phyloP scores from a whole-genome alignment of 1,140 invertebrate genomes.

The Amyelois transitella region DNA sequence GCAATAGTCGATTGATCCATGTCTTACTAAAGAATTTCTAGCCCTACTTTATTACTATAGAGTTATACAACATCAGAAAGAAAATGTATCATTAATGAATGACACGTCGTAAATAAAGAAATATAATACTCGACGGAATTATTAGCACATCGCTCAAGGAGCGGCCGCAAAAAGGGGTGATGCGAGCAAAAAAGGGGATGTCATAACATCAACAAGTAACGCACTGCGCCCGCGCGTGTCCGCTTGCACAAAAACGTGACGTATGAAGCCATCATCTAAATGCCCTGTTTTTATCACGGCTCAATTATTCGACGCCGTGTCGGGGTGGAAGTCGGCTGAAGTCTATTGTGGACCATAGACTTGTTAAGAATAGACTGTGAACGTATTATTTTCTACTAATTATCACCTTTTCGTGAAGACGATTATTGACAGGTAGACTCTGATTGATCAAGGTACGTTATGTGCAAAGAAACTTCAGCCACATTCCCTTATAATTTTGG shows the following conservation, averaged over 20 bases:
- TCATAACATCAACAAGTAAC: not conserved
- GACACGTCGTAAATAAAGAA: not conserved
- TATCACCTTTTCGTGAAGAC: too few species aligned
- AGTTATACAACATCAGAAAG: too few species aligned
- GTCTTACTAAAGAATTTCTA: too few species aligned
- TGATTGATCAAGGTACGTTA: too few species aligned
- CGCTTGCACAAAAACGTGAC: not conserved
- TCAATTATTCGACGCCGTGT: not conserved
- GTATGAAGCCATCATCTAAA: not conserved
- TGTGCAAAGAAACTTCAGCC: too few species aligned
- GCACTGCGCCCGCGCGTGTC: not conserved
- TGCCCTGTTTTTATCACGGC: not conserved
- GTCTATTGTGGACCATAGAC: not conserved
- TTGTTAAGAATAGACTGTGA: not conserved
- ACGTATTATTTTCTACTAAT: too few species aligned
- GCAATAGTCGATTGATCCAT: too few species aligned
- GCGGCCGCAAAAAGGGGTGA: too few species aligned
- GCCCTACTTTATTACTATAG: too few species aligned
- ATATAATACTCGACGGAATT: not conserved
- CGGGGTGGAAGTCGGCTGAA: not conserved
- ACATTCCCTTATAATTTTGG: too few species aligned
- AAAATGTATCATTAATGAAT: too few species aligned
- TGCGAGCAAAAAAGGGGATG: not conserved
- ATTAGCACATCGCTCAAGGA: not conserved
- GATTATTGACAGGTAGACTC: too few species aligned